A percentile compares a stretch with the other conserved stretches of the same genome.
Conservation (phyloP, 1,140 invertebrate species). For the Diploscapter pachys region DNA sequence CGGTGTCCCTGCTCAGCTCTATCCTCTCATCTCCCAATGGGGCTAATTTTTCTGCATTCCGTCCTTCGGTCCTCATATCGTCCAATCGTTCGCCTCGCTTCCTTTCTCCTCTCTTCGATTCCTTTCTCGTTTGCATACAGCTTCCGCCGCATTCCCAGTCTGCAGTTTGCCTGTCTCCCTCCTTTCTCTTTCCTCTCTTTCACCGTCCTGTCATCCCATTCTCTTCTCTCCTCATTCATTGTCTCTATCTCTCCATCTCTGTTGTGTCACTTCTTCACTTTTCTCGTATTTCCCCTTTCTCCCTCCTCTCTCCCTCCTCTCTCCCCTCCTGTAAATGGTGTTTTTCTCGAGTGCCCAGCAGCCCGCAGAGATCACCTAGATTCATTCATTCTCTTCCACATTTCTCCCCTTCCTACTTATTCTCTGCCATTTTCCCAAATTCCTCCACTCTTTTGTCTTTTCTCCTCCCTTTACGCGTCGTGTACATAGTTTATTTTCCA, state of each 20-base stretch:
- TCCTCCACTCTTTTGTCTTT: too few relatives aligned
- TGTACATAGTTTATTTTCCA: too few relatives aligned
- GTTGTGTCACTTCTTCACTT: not conserved
- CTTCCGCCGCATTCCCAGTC: not conserved
- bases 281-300: not conserved
- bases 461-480: too few relatives aligned
- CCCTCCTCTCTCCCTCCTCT: not conserved
- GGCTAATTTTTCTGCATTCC: too few relatives aligned
- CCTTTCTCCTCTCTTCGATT: not conserved
- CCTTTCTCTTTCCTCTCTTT: not conserved
- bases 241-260: conserved; percentile 1
- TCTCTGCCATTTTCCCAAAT: not conserved
- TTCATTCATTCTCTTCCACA: not conserved
- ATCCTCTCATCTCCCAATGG: too few relatives aligned
- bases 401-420: not conserved
- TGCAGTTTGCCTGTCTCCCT: not conserved
- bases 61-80: too few relatives aligned
- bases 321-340: not conserved
- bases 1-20: too few relatives aligned
- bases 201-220: not conserved
- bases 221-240: not conserved
- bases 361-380: too few relatives aligned
- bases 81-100: not conserved
- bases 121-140: not conserved
- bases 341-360: not conserved